Conservation (phyloP, 2,113 vertebrate species). For the Anser cygnoides region DNA sequence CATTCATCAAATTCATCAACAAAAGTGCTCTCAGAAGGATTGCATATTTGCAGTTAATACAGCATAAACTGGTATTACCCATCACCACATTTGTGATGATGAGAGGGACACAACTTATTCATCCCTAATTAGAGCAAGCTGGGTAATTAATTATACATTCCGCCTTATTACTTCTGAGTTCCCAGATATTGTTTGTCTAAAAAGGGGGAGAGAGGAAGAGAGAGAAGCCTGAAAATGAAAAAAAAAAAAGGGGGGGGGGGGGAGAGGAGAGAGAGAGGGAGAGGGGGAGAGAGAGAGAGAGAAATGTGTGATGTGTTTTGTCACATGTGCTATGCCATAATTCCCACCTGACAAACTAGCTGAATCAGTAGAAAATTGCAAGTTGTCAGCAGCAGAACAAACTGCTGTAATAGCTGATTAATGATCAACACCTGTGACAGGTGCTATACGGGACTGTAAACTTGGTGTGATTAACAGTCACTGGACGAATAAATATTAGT, state of each 20-base stretch:
- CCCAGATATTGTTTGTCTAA: slow-evolving; percentile 95
- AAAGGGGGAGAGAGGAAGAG: slow-evolving; percentile 82
- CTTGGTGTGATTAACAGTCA: slow-evolving; percentile 88
- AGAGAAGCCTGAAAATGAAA: slow-evolving; percentile 75
- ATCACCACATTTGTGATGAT: slow-evolving; percentile 94
- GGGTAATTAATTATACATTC: slow-evolving; percentile 99
- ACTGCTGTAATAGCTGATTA: slow-evolving; percentile 98
- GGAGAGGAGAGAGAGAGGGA: background rate
- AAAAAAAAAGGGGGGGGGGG: slow-evolving; percentile 60
- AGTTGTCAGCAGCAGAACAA: slow-evolving; percentile 99
- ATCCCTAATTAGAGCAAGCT: slow-evolving; percentile 99
- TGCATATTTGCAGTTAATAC: slow-evolving; percentile 99
- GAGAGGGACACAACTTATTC: slow-evolving; percentile 98
- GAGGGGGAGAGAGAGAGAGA: slow-evolving; percentile 52
- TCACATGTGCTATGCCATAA: slow-evolving; percentile 95
- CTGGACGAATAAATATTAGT: slow-evolving; percentile 86
- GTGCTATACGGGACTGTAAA: slow-evolving; percentile 86
- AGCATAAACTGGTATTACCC: slow-evolving; percentile 99
- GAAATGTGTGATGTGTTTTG: slow-evolving; percentile 97
- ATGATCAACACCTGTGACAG: slow-evolving; percentile 99
- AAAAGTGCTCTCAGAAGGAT: slow-evolving; percentile 98
- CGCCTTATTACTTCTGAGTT: slow-evolving; percentile 98
- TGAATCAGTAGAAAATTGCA: slow-evolving; percentile 98
- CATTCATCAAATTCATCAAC: slow-evolving; percentile 99
- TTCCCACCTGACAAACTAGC: slow-evolving; percentile 99